A percentile compares a stretch with the other conserved stretches of the same genome.
phyloP scores from a whole-genome alignment of 2,888 invertebrate species.

The Pemphredon lugubris region DNA sequence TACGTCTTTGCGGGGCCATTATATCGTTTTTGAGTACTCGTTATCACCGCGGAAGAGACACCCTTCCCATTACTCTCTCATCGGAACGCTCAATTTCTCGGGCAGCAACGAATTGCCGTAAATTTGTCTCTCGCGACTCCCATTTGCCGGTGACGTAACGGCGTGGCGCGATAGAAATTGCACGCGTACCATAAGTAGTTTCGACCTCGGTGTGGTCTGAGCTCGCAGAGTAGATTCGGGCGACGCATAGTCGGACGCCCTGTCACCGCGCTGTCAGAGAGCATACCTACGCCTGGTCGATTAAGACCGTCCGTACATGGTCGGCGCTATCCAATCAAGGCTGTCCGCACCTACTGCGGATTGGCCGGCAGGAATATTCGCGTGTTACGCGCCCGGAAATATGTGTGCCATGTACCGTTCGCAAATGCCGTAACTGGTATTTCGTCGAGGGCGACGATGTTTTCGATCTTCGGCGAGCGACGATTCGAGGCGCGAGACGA shows the following conservation, averaged over 20 bases:
- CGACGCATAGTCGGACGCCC: constrained; percentile 5
- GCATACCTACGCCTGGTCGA: constrained; percentile 24
- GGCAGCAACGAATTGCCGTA: constrained; percentile 6
- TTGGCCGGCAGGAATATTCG: neutral
- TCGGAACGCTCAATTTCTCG: constrained; percentile 16
- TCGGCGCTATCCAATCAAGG: constrained; percentile 31
- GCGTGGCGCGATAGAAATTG: too few relatives aligned
- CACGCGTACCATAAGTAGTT: too few relatives aligned
- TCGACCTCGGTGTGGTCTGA: too few relatives aligned
- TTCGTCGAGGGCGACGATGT: too few relatives aligned
- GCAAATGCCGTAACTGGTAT: too few relatives aligned
- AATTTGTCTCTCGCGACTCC: neutral
- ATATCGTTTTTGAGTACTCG: constrained; percentile 38
- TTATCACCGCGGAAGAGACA: constrained; percentile 10
- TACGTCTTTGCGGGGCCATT: constrained; percentile 50
- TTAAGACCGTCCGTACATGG: constrained; percentile 36
- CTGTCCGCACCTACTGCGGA: constrained; percentile 27
- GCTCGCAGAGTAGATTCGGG: constrained; percentile 9
- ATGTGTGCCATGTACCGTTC: neutral
- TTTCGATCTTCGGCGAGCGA: too few relatives aligned
- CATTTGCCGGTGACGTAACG: too few relatives aligned
- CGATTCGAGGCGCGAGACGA: too few relatives aligned
- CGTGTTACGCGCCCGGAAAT: neutral
- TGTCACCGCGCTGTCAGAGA: constrained; percentile 24
- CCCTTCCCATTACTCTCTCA: constrained; percentile 28